Base-by-base conservation (phyloP, 2,888 invertebrate species). In the Epirrhoe alternata region DNA sequence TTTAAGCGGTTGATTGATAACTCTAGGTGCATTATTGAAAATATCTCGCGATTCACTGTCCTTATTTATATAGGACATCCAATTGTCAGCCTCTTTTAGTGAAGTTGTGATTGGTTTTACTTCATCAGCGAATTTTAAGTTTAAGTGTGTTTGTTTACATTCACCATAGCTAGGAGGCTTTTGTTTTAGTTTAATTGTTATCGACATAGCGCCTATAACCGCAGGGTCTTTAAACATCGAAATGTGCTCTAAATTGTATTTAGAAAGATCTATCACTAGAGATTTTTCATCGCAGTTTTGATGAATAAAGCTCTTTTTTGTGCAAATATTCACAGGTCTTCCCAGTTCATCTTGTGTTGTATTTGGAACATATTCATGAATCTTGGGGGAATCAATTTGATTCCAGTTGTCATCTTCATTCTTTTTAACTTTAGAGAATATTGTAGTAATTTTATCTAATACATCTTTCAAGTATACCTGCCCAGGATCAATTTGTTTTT, bases 381-480 rank as follows among this genome's bases (percentile, higher is more conserved):
- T 17, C 62, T 75, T 69, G 16, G 61, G 59, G 6, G 70, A 65
- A 12, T 68, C 68, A 5, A 10, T 42, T 42, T 3, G 38, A 1
- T 12, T 10, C 14, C 63, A 63, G 49, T 5, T 33, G 3, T 24
- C 4, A 0, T 49, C 70, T 50, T 78, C 77, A 2, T 57, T 35
- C 55, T 78, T 80, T 31, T 70, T 78, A 3, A 68, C 72, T 74
- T 79, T 85, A 0, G 84, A 77, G 64, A 87, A 87, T 70, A 89
- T 80, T 0, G 80, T 82, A 24, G 87, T 85, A 38, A 90, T 84
- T 79, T 88, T 88, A 30, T 89, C 84, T 8, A 91, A 63, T 12
- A 90, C 77, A 57, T 86, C 81, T 77, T 86, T 86, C 0, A 91
- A 73, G 59, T 88, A 86, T 35, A 81, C 59, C 67, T 86, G 83